Evolutionary conservation across 2,797 vertebrate genomes (phyloP).

Genomic region (Sternotherus odoratus): DNA sequence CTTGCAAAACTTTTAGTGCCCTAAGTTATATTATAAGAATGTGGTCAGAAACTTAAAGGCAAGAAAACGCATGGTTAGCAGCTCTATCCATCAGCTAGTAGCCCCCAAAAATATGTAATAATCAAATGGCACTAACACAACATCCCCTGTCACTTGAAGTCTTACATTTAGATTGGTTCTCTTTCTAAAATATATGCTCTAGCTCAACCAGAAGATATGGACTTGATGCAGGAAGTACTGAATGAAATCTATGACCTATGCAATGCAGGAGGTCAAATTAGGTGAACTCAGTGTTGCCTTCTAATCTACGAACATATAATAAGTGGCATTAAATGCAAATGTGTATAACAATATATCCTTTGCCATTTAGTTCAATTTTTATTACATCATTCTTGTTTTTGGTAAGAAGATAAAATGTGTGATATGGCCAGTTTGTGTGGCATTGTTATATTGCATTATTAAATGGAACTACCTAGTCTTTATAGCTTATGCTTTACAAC

Average conservation of each 20-base stretch:
- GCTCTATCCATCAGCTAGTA: background rate
- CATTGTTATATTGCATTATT: background rate
- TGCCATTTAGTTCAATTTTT: background rate
- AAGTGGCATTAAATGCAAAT: background rate
- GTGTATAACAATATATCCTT: background rate
- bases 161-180: background rate
- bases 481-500: background rate
- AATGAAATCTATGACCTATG: background rate
- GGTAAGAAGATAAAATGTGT: background rate
- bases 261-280: background rate
- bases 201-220: background rate
- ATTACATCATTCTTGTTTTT: background rate
- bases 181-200: background rate
- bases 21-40: background rate
- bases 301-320: background rate
- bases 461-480: background rate
- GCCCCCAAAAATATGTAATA: background rate
- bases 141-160: background rate
- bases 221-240: rapidly evolving
- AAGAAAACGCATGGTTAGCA: background rate
- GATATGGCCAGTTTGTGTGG: rapidly evolving
- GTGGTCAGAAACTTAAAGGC: background rate
- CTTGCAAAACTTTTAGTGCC: background rate
- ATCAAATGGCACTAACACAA: background rate
- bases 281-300: background rate